Base-by-base conservation (phyloP, 1,140 invertebrate genomes). In the Calosoma granatense region DNA sequence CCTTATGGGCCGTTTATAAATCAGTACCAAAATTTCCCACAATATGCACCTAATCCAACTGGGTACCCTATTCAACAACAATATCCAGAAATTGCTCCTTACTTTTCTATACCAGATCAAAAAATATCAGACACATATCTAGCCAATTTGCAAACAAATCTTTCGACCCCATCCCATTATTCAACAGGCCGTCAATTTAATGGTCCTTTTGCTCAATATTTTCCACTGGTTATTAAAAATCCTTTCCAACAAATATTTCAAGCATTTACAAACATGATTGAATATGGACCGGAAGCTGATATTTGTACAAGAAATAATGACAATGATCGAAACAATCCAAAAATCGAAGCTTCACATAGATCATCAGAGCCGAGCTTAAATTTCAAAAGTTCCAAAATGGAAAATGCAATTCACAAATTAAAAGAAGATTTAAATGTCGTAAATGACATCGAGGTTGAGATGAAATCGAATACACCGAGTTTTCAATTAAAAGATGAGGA, bases 181-280 rank as follows among this genome's bases (percentile, higher is more conserved):
- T n/a, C 70, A 63, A 30, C 55, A 17, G 53, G 62, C 17, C 59
- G 59, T 55, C 61, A 64, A 19, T 64, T 61, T 58, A 61, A 61
- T 36, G 76, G 70, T 70, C 76, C 76, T 12, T 70, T 76, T 22
- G 70, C 74, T 15, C 67, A 69, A 53, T 69, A 74, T 43, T 81
- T 81, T 63, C 79, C 79, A 14, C 67, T 81, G 39, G 65, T 78
- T 17, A 73, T 80, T 22, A 77, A 74, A 67, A 77, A 80, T 64
- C 78, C 79, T 1, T 68, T 78, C 23, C 59, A 79, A n/a, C 71
- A 70, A 36, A 65, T 76, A 41, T 73, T 73, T 9, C 76, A 75
- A 41, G 72, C 75, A 0, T 71, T 72, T 59, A 73, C 72, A 12
- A 78, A 74, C 60, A 74, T 81, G 57, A 63, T 81, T 39, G 77